phyloP scores from a whole-genome alignment of 2,797 vertebrate genomes.

The Atherinosoma microstoma region DNA sequence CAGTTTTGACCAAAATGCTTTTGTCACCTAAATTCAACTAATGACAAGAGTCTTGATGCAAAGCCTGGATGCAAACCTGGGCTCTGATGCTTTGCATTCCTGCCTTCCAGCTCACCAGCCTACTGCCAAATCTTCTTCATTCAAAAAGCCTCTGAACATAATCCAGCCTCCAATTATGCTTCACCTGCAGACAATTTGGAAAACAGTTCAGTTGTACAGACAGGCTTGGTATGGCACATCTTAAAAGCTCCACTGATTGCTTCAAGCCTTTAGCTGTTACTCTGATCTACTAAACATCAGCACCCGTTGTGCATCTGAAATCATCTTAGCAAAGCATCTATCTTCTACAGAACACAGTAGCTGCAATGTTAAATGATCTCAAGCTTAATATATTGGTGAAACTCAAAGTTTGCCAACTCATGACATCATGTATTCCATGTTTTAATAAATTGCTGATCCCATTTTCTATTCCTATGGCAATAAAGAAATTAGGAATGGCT shows the following conservation, averaged over 20 bases:
- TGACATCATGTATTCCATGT: background rate
- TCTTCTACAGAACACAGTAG: background rate
- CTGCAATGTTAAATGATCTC: background rate
- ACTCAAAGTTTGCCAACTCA: background rate
- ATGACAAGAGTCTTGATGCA: background rate
- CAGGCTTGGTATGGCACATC: background rate
- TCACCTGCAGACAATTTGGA: constrained; percentile 1
- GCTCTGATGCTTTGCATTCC: background rate
- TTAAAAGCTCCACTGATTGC: background rate
- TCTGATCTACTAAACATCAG: background rate
- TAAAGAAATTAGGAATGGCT: background rate
- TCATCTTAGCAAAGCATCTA: background rate
- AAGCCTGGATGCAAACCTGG: background rate
- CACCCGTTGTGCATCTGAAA: background rate
- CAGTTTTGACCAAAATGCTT: background rate
- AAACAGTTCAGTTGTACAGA: background rate
- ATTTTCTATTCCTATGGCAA: background rate
- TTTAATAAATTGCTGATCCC: background rate
- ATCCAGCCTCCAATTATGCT: background rate
- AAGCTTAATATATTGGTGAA: constrained; percentile 1
- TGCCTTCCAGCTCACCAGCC: background rate
- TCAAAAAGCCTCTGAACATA: background rate
- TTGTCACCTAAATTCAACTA: background rate
- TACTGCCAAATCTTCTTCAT: background rate
- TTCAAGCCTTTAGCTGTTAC: background rate